Evolutionary conservation across 2,113 vertebrate species (phyloP), one percentile per base, ranked within the genome.

Genomic region (Sebastes fasciatus): DNA sequence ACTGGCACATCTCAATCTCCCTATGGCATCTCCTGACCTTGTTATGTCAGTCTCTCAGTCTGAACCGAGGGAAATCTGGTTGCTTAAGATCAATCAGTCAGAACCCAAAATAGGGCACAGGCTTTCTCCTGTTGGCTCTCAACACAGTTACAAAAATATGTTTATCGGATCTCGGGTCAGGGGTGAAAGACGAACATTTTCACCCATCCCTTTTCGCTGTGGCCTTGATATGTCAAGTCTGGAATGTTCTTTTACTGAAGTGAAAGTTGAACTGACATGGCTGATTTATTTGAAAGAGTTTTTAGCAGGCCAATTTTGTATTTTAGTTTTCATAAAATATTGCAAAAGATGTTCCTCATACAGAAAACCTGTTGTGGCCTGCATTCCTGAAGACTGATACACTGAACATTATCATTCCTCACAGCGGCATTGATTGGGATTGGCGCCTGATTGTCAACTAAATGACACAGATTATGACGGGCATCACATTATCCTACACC

Each of bases 1-100:
- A 58, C 71, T 81, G 88, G 76, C 84, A 86, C 64, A 72, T 90
- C 75, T 86, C 82, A 48, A 14, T 87, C 77, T 89, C 81, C 87
- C 89, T 62, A 79, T 88, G 88, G 89, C 90, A 84, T 82, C 77
- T 86, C 52, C 72, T 92, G 90, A 89, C 91, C 90, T 85, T 90
- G 86, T 92, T 94, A 74, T 92, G 90, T 93, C 93, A 92, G 83
- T 85, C 66, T 88, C 73, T 54, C 62, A 61, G 84, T 42, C 66
- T 74, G 74, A 89, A 88, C 70, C 42, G 5, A 51, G 21, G 57
- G 77, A 83, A 89, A 84, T 79, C 88, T 83, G 79, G 62, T 52
- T 84, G 45, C 83, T 71, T 51, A 62, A 64, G 79, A 86, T 90
- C 89, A 89, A 84, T 91, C 91, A 89, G 63, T 83, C 87, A 85